Evolutionary conservation across 2,797 vertebrate genomes (phyloP).

Genomic region (Cichlasoma orientale): DNA sequence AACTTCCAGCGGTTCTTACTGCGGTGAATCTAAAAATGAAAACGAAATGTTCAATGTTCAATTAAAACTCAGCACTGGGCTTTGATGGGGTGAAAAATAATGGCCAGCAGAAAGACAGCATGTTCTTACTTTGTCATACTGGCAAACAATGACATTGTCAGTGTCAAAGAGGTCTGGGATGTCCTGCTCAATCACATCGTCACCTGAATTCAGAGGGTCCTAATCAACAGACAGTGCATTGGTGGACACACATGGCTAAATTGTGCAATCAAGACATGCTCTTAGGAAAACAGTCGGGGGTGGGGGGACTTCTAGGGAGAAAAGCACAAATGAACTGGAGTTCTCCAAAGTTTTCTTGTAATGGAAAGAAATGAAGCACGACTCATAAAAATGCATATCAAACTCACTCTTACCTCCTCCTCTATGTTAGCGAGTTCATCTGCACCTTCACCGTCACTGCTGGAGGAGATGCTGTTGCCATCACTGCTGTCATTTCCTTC

Average conservation of each 20-base stretch:
- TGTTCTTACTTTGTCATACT: conserved; percentile 93
- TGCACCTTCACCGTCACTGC: conserved; percentile 78
- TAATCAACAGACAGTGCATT: conserved; percentile 53
- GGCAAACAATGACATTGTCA: conserved; percentile 95
- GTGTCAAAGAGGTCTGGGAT: conserved; percentile 95
- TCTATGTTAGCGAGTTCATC: conserved; percentile 81
- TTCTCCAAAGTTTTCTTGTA: not conserved
- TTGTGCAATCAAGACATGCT: not conserved
- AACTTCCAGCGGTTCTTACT: conserved; percentile 99
- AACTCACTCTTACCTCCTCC: conserved; percentile 66
- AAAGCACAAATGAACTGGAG: not conserved
- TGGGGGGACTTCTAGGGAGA: not conserved
- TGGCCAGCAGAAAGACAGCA: not conserved
- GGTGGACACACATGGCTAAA: not conserved
- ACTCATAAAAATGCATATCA: not conserved
- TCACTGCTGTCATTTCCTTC: conserved; percentile 85
- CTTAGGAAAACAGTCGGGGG: not conserved
- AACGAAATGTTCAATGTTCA: not conserved
- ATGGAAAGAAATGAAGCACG: not conserved
- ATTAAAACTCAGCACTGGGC: not conserved
- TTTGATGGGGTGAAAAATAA: not conserved
- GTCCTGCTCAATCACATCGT: conserved; percentile 96
- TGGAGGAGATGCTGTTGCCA: conserved; percentile 75
- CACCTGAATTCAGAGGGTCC: conserved; percentile 97
- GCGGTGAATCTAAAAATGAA: conserved; percentile 89